Evolutionary conservation across 2,113 vertebrate genomes (phyloP).

Genomic region (Mugil cephalus): DNA sequence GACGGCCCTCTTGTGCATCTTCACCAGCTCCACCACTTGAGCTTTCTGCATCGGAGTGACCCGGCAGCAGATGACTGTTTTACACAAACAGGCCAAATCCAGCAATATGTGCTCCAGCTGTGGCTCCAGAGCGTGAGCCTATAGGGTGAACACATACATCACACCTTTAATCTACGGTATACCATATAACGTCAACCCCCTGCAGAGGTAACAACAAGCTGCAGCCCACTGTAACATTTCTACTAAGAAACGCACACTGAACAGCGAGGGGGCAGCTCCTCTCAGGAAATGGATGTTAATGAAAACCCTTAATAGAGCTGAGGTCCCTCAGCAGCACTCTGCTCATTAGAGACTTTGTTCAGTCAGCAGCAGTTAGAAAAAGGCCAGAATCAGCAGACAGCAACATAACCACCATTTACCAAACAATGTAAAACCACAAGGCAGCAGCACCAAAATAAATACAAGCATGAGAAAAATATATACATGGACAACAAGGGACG

Average conservation of each 20-base stretch:
- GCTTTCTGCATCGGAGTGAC: constrained; percentile 89
- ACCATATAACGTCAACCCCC: constrained; percentile 17
- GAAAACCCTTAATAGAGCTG: constrained; percentile 59
- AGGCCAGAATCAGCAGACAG: constrained; percentile 19
- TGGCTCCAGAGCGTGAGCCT: constrained; percentile 84
- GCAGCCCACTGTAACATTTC: constrained; percentile 22
- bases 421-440: constrained; percentile 5
- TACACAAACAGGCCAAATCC: constrained; percentile 86
- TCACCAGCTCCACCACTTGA: constrained; percentile 88
- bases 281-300: constrained; percentile 69
- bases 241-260: constrained; percentile 6
- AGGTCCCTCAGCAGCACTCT: constrained; percentile 49
- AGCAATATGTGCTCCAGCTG: constrained; percentile 84
- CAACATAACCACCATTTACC: constrained; percentile 15
- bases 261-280: constrained; percentile 34
- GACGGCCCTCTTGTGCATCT: constrained; percentile 83
- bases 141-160: constrained; percentile 25
- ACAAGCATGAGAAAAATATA: not conserved
- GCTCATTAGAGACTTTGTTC: constrained; percentile 54
- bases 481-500: too few species aligned
- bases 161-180: constrained; percentile 28
- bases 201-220: constrained; percentile 26
- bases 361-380: constrained; percentile 31
- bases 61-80: constrained; percentile 87
- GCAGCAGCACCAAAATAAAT: constrained; percentile 1